phyloP scores from a whole-genome alignment of 2,113 vertebrate species.

The Carassius gibelio region DNA sequence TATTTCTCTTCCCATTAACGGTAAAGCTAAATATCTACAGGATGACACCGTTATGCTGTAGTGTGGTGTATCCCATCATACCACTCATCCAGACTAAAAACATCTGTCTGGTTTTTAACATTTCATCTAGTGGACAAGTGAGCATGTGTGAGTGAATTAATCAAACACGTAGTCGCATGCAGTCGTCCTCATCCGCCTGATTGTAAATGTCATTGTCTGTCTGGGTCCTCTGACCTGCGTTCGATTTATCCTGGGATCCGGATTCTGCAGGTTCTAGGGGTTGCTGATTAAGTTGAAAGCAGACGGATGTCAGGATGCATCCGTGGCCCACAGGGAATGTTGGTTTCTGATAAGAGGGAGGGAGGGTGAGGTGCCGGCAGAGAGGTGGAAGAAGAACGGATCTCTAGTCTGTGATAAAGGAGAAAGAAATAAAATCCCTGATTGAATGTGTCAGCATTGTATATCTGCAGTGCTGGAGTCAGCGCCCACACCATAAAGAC shows the following conservation, averaged over 20 bases:
- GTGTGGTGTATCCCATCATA: not conserved
- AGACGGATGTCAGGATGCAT: constrained; percentile 34
- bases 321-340: constrained; percentile 16
- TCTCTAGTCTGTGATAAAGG: constrained; percentile 32
- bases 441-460: constrained; percentile 50
- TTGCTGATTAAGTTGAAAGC: constrained; percentile 37
- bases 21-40: not conserved
- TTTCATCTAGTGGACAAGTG: constrained; percentile 58
- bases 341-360: constrained; percentile 34
- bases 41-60: not conserved
- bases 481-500: constrained; percentile 32
- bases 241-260: not conserved
- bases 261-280: constrained; percentile 9
- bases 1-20: not conserved
- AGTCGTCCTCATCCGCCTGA: not conserved
- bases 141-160: not conserved
- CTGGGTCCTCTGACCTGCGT: constrained; percentile 11
- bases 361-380: not conserved
- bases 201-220: constrained; percentile 21
- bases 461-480: constrained; percentile 45
- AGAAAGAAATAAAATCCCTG: constrained; percentile 50
- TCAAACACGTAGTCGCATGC: not conserved
- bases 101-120: constrained; percentile 51
- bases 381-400: constrained; percentile 18
- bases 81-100: not conserved